Evolutionary conservation across 2,113 vertebrate species (phyloP), one percentile per base, ranked within the genome.

Genomic region (Eidolon helvum): DNA sequence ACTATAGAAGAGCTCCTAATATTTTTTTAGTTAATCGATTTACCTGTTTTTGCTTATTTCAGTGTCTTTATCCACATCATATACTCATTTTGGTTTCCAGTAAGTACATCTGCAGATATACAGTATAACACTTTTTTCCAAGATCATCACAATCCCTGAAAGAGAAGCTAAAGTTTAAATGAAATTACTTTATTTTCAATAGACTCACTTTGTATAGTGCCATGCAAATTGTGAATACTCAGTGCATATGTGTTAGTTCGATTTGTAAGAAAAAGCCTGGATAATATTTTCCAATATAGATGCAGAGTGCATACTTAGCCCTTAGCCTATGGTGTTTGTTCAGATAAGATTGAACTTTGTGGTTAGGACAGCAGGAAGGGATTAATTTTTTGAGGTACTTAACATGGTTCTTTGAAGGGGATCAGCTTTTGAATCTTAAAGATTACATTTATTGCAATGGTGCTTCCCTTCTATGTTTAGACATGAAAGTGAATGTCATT

Each of bases 311-410:
- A 53, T n/a, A 53, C 21, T 55, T 68, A 61, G 33, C 35, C 18
- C 38, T 80, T 59, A 80, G 63, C 35, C 87, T 82, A 8, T 6
- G 24, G 26, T 53, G 69, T 59, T 92, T 83, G 43, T 59, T 43
- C 66, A 77, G 66, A 38, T 96, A 93, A 88, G 69, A 78, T 11
- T 85, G 87, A 96, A 66, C 26, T 48, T 28, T 84, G 59, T 26
- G 38, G 92, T 97, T 97, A 97, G 94, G 96, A 84, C 93, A 97
- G 97, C 95, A 98, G 98, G 97, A 98, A 98, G 98, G 93, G 95
- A 96, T 96, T 98, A 92, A 79, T 98, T 98, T 97, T 97, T 93
- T 96, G 94, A 97, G 97, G 97, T 98, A 98, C 98, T 98, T 98
- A 96, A 98, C 97, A 96, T 94, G 96, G 94, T 93, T 97, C 92